Base-by-base conservation (phyloP, 2,888 invertebrate species). In the Drosophila hamatofila region DNA sequence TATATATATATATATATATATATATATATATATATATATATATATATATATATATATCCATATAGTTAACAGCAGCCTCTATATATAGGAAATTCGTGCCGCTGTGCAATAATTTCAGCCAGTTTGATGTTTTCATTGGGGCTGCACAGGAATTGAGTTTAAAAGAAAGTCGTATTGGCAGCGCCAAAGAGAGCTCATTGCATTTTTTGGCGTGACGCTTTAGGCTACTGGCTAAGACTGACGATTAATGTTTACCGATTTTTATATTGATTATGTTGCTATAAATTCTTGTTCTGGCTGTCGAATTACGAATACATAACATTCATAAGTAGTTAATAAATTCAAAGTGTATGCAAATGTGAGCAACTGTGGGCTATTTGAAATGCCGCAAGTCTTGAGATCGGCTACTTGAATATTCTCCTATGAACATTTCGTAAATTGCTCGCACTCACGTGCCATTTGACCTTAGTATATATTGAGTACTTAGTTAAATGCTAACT, bases 41-140 rank as follows among this genome's bases (percentile, higher is more conserved):
- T 39, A n/a, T 58, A 55, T 39, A 18, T 39, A 39, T 51, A 55
- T 54, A 57, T 60, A 48, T 21, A 37, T 37, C 1, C 11, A 52
- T 62, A 59, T 59, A 51, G 52, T 51, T 42, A 56, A 41, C 61
- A 44, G 37, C 64, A 51, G 44, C 30, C 30, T 5, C 16, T 8
- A 11, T 52, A 21, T 30, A 12, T 18, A 14, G 21, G 39, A 25
- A 41, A 14, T 33, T 48, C 30, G 11, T 42, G 2, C 33, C 4
- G 4, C 25, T 35, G n/a, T 39, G 58, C 33, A 30, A 54, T 35
- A 41, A 58, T 27, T 42, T 35, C 23, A 37, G 25, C 23, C 35
- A 14, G 4, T 9, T 46, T 18, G 7, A 18, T 12, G 42, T 51
- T 14, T 9, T 33, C 23, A 27, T 65, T 18, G 30, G 48, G 18